These are phyloP conservation scores for Tonatia bakeri DNA, from an alignment of 2,113 vertebrate genomes.

Conservation along the genomic window DNA sequence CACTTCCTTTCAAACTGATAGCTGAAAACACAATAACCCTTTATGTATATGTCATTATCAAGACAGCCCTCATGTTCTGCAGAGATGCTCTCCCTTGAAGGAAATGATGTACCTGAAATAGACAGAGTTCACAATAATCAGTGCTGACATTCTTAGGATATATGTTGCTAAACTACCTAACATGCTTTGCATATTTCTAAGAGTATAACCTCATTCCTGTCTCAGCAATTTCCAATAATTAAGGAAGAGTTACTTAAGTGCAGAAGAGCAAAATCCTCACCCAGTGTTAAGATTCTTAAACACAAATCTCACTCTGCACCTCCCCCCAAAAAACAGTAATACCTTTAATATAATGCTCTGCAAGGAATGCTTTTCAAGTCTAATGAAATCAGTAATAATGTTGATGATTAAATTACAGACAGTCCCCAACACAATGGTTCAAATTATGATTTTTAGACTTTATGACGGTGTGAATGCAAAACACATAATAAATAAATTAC, in stretches of 20 bases:
- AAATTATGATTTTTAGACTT: not conserved
- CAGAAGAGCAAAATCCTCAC: not conserved
- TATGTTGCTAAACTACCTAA: not conserved
- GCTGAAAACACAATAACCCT: not conserved
- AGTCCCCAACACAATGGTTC: not conserved
- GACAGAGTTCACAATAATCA: not conserved
- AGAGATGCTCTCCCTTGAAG: not conserved
- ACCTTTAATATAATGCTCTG: not conserved
- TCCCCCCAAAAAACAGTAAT: not conserved
- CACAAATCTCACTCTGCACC: not conserved
- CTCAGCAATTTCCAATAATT: not conserved
- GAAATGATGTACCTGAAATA: not conserved
- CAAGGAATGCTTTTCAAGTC: not conserved
- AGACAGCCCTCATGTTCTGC: not conserved
- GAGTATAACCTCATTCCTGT: not conserved
- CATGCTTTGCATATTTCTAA: not conserved
- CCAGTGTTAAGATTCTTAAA: not conserved
- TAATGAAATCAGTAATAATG: not conserved
- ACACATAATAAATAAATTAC: not conserved
- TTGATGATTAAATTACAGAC: not conserved
- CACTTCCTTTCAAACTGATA: constrained; percentile 18
- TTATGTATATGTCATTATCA: not conserved
- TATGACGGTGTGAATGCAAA: not conserved
- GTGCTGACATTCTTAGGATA: not conserved
- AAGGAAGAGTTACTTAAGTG: not conserved